A percentile compares a stretch with the other conserved stretches of the same genome.
Evolutionary conservation across 2,797 vertebrate species (phyloP).

Genomic region (Tenualosa ilisha): DNA sequence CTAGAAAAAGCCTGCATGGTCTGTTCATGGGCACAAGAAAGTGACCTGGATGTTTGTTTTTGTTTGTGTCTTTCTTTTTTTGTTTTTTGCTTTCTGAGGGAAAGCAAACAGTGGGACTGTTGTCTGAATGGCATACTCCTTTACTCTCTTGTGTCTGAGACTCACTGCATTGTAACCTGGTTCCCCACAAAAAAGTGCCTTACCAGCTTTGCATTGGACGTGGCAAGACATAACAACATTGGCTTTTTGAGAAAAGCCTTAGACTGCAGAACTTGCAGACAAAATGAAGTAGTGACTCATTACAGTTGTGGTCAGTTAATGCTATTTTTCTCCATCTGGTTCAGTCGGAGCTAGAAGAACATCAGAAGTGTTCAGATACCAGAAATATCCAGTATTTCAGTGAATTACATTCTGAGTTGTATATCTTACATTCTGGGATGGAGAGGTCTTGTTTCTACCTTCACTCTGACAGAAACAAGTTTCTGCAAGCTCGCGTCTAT

Average conservation of each 20-base stretch:
- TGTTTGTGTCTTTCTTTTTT: background rate
- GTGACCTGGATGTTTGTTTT: background rate
- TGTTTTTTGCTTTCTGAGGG: background rate
- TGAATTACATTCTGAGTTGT: background rate
- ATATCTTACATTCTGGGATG: background rate
- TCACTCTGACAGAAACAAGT: background rate
- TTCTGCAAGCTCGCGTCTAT: slow-evolving; percentile 1
- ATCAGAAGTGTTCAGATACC: background rate
- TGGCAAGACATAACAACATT: background rate
- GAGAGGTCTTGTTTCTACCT: background rate
- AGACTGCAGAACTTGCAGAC: background rate
- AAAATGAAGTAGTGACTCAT: background rate
- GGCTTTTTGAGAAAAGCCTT: background rate
- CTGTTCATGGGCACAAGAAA: slow-evolving; percentile 83
- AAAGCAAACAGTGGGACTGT: background rate
- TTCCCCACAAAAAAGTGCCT: slow-evolving; percentile 21
- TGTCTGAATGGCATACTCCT: background rate
- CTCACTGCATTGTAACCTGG: background rate
- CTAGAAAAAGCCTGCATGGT: slow-evolving; percentile 74
- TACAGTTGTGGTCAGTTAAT: background rate
- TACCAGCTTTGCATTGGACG: background rate
- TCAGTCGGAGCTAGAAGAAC: background rate
- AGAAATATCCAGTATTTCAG: background rate
- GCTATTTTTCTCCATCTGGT: background rate
- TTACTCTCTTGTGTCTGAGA: background rate